Evolutionary conservation across 1,140 invertebrate species (phyloP).

Genomic region (Drosophila mayri): DNA sequence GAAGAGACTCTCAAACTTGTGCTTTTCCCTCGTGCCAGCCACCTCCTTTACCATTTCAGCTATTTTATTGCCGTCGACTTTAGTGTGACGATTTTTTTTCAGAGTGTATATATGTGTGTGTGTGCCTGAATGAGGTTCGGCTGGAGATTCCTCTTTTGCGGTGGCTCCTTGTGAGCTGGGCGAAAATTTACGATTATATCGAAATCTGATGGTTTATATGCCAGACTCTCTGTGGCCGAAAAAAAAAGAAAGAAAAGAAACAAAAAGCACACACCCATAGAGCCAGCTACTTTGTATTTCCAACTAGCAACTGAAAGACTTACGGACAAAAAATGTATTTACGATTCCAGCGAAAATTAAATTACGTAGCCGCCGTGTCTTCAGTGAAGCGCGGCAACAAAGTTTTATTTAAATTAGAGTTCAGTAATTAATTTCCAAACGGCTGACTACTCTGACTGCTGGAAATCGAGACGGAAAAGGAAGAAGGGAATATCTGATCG

Average conservation of each 20-base stretch:
- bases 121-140: slow-evolving; percentile 31
- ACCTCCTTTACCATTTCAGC: slow-evolving; percentile 56
- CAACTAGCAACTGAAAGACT: slow-evolving; percentile 60
- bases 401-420: slow-evolving; percentile 77
- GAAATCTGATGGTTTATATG: slow-evolving; percentile 83
- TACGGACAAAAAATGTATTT: slow-evolving; percentile 79
- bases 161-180: slow-evolving; percentile 57
- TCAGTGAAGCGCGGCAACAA: slow-evolving; percentile 64
- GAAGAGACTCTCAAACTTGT: slow-evolving; percentile 56
- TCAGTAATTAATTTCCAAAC: slow-evolving; percentile 76
- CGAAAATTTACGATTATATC: slow-evolving; percentile 83
- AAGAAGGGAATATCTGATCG: not conserved
- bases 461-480: slow-evolving; percentile 5
- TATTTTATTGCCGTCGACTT: slow-evolving; percentile 76
- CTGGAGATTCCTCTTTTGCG: slow-evolving; percentile 51
- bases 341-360: slow-evolving; percentile 81
- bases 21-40: slow-evolving; percentile 20
- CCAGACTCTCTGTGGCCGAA: slow-evolving; percentile 65
- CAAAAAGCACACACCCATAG: slow-evolving; percentile 43
- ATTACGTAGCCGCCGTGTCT: slow-evolving; percentile 63
- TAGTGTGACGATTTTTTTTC: slow-evolving; percentile 76
- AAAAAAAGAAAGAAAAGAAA: slow-evolving; percentile 32
- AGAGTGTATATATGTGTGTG: slow-evolving; percentile 52
- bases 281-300: slow-evolving; percentile 62
- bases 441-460: slow-evolving; percentile 2